Evolutionary conservation across 2,797 vertebrate species (phyloP).

Genomic region (Fratercula arctica): DNA sequence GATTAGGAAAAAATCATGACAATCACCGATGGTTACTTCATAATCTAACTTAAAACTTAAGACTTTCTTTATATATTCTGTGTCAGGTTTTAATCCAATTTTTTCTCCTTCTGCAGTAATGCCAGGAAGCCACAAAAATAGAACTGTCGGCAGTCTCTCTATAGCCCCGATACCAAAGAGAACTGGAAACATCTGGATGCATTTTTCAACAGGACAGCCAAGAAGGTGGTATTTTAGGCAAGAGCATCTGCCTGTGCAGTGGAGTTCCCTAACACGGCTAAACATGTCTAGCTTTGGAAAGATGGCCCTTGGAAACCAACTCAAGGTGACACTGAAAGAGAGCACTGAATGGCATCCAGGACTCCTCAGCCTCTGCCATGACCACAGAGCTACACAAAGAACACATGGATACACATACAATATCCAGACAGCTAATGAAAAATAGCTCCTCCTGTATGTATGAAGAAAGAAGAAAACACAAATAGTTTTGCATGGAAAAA

Average conservation of each 20-base stretch:
- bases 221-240: slow-evolving; percentile 32
- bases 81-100: slow-evolving; percentile 14
- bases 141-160: slow-evolving; percentile 8
- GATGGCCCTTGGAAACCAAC: not conserved
- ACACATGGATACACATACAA: not conserved
- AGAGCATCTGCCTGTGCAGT: slow-evolving; percentile 4
- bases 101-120: not conserved
- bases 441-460: not conserved
- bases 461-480: not conserved
- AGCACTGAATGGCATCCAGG: not conserved
- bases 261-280: not conserved
- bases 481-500: not conserved
- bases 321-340: not conserved
- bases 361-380: not conserved
- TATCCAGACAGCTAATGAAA: not conserved
- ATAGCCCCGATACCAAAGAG: slow-evolving; percentile 19
- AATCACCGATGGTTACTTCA: not conserved
- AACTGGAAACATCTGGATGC: slow-evolving; percentile 50
- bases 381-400: not conserved
- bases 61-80: not conserved
- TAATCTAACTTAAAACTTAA: slow-evolving; percentile 13
- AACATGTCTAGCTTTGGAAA: not conserved
- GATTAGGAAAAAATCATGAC: slow-evolving; percentile 45
- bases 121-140: slow-evolving; percentile 38
- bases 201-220: slow-evolving; percentile 29